Percentiles rank a stretch among this genome's conserved stretches.
Evolutionary conservation across 2,113 vertebrate genomes (phyloP).

Genomic region (Natator depressus): DNA sequence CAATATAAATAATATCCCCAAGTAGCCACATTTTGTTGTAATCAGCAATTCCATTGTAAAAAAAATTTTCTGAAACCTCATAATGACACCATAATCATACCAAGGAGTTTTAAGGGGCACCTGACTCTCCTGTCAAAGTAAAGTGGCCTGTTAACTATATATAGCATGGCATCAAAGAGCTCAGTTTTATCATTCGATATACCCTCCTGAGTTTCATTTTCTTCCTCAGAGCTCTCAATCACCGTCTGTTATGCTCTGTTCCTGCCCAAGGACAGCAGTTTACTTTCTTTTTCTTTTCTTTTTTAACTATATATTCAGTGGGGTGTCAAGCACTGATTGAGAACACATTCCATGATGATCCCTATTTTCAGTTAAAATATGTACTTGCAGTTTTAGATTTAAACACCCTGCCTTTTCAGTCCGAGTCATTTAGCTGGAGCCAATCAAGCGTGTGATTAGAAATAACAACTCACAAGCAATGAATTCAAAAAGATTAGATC

Average conservation of each 20-base stretch:
- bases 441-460: conserved; percentile 80
- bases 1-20: not conserved
- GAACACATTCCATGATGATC: conserved; percentile 71
- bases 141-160: conserved; percentile 38
- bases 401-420: conserved; percentile 75
- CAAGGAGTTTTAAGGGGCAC: conserved; percentile 49
- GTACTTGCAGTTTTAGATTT: conserved; percentile 75
- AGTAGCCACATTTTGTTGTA: conserved; percentile 6
- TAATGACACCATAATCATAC: conserved; percentile 50
- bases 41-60: not conserved
- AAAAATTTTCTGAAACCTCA: conserved; percentile 4
- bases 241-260: conserved; percentile 44
- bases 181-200: conserved; percentile 56
- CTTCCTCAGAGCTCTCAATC: conserved; percentile 61
- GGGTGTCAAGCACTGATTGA: conserved; percentile 68
- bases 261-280: conserved; percentile 36
- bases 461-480: conserved; percentile 79
- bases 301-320: conserved; percentile 50
- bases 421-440: conserved; percentile 75
- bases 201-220: conserved; percentile 65
- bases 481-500: conserved; percentile 77
- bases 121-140: conserved; percentile 34
- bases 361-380: conserved; percentile 76
- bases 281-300: conserved; percentile 21
- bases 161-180: conserved; percentile 5